These are phyloP conservation scores for Temnopleurus reevesii DNA, from an alignment of 53 echinoderm and acorn worm genomes.

Conservation along the genomic window DNA sequence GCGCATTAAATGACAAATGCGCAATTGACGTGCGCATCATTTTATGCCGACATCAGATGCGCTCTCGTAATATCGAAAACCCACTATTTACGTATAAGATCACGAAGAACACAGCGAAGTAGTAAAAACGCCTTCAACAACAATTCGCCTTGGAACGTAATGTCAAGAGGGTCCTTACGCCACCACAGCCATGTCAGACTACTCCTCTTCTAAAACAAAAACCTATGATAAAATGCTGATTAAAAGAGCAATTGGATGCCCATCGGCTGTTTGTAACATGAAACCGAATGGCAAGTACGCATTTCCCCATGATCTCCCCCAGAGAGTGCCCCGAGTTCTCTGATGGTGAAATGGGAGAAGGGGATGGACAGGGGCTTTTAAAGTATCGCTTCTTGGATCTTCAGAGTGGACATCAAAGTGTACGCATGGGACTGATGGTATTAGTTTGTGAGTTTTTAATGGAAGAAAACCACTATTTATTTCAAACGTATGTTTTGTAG, in stretches of 20 bases:
- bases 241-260: constrained; percentile 1
- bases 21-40: too few relatives aligned
- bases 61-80: too few relatives aligned
- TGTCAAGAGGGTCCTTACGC: constrained; percentile 15
- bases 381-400: not conserved
- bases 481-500: too few relatives aligned
- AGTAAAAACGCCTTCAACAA: not conserved
- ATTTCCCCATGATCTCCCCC: constrained; percentile 24
- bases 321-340: not conserved
- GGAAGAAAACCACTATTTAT: too few relatives aligned
- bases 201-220: constrained; percentile 7
- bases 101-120: too few relatives aligned
- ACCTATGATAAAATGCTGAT: constrained; percentile 11
- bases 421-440: not conserved
- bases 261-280: not conserved
- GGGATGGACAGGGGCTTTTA: not conserved
- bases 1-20: too few relatives aligned
- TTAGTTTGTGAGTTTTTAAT: too few relatives aligned
- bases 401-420: not conserved
- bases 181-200: not conserved
- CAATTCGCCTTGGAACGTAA: not conserved
- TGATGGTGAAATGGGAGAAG: constrained; percentile 16
- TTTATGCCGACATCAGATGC: too few relatives aligned
- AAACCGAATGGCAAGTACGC: constrained; percentile 6
- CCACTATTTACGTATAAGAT: too few relatives aligned